Percentiles rank a stretch among this genome's conserved stretches.
Conservation (phyloP, 2,113 vertebrate species). For the Ophthalmolycus amberensis region DNA sequence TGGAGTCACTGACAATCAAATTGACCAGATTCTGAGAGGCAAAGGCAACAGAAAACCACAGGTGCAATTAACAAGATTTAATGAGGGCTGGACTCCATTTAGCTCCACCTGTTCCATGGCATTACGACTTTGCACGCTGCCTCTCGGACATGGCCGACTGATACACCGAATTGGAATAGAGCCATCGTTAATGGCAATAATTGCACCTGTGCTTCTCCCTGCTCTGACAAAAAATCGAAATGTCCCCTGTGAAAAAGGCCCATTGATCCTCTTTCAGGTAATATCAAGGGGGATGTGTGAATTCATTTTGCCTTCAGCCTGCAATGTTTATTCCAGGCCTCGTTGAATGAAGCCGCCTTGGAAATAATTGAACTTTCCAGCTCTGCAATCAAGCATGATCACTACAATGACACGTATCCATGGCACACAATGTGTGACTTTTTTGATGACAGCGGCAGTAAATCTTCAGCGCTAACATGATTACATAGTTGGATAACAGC, state of each 20-base stretch:
- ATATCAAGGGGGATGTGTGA: neutral
- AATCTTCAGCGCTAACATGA: neutral
- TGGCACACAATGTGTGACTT: neutral
- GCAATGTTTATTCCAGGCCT: slow-evolving; percentile 8
- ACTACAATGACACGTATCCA: neutral
- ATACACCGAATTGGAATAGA: slow-evolving; percentile 1
- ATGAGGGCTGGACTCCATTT: slow-evolving; percentile 1
- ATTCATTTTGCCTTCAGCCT: neutral
- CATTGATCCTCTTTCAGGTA: slow-evolving; percentile 22
- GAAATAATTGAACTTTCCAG: neutral
- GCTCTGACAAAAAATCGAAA: slow-evolving; percentile 5
- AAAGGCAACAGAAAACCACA: neutral
- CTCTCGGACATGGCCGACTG: slow-evolving; percentile 7
- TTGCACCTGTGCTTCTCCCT: slow-evolving; percentile 1
- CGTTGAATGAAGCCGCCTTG: neutral
- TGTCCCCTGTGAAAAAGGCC: slow-evolving; percentile 26
- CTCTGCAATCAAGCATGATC: slow-evolving; percentile 33
- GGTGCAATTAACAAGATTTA: slow-evolving; percentile 16
- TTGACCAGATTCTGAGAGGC: neutral
- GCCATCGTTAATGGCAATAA: slow-evolving; percentile 19
- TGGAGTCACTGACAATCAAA: slow-evolving; percentile 15
- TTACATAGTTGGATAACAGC: neutral
- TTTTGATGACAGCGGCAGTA: slow-evolving; percentile 7
- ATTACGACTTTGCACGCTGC: neutral
- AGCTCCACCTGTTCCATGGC: neutral